Evolutionary conservation across 2,888 invertebrate genomes (phyloP), one percentile per base, ranked within the genome.

Genomic region (Elgonia sp.): DNA sequence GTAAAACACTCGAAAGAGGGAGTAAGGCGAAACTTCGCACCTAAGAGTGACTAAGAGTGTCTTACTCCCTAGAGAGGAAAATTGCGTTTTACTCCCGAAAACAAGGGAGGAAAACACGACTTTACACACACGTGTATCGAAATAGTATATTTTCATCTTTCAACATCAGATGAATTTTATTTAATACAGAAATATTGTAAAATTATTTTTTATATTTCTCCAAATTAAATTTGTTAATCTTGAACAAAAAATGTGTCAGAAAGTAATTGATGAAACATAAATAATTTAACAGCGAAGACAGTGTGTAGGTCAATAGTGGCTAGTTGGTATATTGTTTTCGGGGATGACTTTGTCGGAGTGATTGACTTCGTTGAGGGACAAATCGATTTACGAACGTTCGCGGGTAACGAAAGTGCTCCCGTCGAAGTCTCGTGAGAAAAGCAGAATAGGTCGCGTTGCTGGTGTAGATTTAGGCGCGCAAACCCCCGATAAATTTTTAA

Each of bases 401-500:
- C 67, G 84, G 76, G 81, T 29, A 87, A 73, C 86, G 82, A 84
- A 88, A 88, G 76, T 83, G 75, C 85, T 80, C 55, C 83, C 60
- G 75, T 69, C 83, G 88, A 86, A 88, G 79, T 89, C 88, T 88
- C 88, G 88, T 83, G 88, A 88, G 86, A 80, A 85, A 80, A 85
- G 85, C 76, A 84, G 84, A 86, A 90, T 84, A 85, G 90, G 85
- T 87, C 70, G 86, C 76, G 60, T 87, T 81, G 91, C 88, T 87
- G 89, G 91, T 91, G 92, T 92, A 91, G 92, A 93, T 93, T 93
- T 92, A 91, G 91, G 92, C 90, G 92, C 90, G 91, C 92, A 90
- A 92, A 92, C 91, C 91, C 90, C 86, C 90, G 90, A 92, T 93
- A 91, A 92, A 93, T 93, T 92, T 93, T 93, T 93, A 92, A 93